phyloP scores from a whole-genome alignment of 1,140 invertebrate species.

The Pollicipes pollicipes region DNA sequence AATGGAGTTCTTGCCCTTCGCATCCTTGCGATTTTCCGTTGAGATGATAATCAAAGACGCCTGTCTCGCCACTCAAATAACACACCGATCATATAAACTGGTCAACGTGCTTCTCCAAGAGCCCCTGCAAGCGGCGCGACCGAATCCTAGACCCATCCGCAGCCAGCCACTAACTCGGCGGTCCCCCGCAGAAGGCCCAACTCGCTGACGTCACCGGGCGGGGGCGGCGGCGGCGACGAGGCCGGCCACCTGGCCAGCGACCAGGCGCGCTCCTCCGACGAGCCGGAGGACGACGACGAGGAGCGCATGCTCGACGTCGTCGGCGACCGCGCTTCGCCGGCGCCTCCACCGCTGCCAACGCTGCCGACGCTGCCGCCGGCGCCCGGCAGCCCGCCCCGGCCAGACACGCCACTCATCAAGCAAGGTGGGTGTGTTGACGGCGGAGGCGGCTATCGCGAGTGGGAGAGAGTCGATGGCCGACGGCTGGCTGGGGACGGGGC shows the following conservation, averaged over 20 bases:
- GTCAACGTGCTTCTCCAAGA: too few relatives aligned
- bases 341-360: neutral
- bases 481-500: too few relatives aligned
- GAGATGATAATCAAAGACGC: too few relatives aligned
- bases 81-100: too few relatives aligned
- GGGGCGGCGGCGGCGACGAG: neutral
- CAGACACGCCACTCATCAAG: neutral
- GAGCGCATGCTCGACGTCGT: neutral
- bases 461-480: too few relatives aligned
- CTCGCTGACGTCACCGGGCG: neutral
- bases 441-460: too few relatives aligned
- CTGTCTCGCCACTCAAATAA: too few relatives aligned
- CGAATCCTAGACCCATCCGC: too few relatives aligned
- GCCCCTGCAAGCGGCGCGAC: too few relatives aligned
- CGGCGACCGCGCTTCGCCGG: neutral
- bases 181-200: neutral
- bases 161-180: neutral
- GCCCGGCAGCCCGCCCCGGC: neutral
- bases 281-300: neutral
- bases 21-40: too few relatives aligned
- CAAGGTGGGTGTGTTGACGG: neutral
- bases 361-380: neutral
- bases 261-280: conserved; percentile 5
- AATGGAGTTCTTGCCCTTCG: too few relatives aligned
- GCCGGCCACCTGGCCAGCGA: neutral